phyloP scores from a whole-genome alignment of 2,888 invertebrate genomes.

The Drosophila demipolita region DNA sequence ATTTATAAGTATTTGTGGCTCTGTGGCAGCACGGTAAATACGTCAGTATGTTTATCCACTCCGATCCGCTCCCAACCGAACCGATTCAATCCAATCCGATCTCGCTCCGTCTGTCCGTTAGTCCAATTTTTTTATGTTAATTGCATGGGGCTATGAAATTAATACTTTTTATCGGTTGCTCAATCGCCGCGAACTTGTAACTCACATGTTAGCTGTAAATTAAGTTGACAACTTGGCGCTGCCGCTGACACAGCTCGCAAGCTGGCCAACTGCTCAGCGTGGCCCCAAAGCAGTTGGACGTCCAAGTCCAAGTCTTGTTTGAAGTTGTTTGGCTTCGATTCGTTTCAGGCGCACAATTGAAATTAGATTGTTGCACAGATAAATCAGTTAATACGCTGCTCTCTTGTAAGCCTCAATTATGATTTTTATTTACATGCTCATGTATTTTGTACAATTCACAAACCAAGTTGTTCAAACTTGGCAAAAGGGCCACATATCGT shows the following conservation, averaged over 20 bases:
- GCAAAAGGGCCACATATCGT: slow-evolving; percentile 31
- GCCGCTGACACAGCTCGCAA: slow-evolving; percentile 61
- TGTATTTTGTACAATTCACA: not conserved
- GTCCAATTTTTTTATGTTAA: slow-evolving; percentile 72
- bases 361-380: slow-evolving; percentile 63
- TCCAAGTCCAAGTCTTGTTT: slow-evolving; percentile 16
- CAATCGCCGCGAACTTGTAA: slow-evolving; percentile 78
- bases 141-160: slow-evolving; percentile 76
- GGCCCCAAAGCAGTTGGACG: slow-evolving; percentile 10
- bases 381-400: slow-evolving; percentile 44
- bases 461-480: slow-evolving; percentile 14
- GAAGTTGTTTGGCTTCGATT: slow-evolving; percentile 34
- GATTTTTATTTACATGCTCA: slow-evolving; percentile 12
- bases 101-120: slow-evolving; percentile 6
- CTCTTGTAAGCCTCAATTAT: slow-evolving; percentile 25
- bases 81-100: not conserved
- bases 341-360: slow-evolving; percentile 51
- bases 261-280: not conserved
- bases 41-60: slow-evolving; percentile 9
- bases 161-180: slow-evolving; percentile 79
- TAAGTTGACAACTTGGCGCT: slow-evolving; percentile 78
- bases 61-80: not conserved
- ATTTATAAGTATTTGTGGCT: slow-evolving; percentile 63
- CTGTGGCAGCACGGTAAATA: slow-evolving; percentile 3
- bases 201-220: slow-evolving; percentile 79